These are phyloP conservation scores for Gallirallus australis DNA, from an alignment of 2,797 vertebrate species.

Conservation along the genomic window DNA sequence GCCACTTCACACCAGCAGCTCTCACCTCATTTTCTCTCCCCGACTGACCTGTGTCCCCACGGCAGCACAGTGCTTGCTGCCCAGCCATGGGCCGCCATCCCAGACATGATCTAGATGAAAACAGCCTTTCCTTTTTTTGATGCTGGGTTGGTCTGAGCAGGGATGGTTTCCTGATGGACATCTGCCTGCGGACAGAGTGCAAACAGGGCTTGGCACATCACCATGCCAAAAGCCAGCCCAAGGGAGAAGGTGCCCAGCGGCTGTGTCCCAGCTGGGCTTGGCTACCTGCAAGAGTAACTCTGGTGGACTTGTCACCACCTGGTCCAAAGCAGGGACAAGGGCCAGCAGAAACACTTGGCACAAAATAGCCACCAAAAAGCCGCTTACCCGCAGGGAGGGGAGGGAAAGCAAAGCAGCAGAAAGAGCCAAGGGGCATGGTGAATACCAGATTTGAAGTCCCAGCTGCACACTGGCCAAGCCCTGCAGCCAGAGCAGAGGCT, in stretches of 20 bases:
- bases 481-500: not conserved
- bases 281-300: not conserved
- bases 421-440: not conserved
- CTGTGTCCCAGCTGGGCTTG: fast-evolving
- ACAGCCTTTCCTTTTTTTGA: no score
- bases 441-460: not conserved
- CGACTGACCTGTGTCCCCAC: fast-evolving
- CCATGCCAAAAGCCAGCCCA: fast-evolving
- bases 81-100: not conserved
- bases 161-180: not conserved
- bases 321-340: not conserved
- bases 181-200: not conserved
- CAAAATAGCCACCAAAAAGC: not conserved
- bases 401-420: not conserved
- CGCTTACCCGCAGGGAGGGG: fast-evolving
- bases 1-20: not conserved
- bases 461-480: fast-evolving
- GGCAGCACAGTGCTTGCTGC: fast-evolving
- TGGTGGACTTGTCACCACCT: not conserved
- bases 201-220: fast-evolving
- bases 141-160: not conserved
- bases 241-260: not conserved
- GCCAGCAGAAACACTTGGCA: not conserved
- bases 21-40: not conserved
- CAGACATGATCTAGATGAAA: not conserved